Evolutionary conservation across 2,113 vertebrate genomes (phyloP), one percentile per base, ranked within the genome.

Genomic region (Otis tarda): DNA sequence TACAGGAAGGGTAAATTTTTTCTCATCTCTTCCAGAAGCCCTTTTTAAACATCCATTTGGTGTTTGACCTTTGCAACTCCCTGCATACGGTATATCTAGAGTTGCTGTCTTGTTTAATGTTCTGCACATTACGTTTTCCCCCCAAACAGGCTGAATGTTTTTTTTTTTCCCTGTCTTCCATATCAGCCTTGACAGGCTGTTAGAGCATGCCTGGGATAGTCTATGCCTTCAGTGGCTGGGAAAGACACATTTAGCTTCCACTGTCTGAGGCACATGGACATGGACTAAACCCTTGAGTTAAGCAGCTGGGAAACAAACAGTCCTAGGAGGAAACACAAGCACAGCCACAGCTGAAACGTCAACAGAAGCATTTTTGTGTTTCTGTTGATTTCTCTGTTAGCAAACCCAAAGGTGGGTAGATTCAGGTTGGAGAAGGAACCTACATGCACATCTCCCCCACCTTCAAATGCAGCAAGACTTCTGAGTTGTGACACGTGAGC

Each of bases 51-150:
- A 59, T 23, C 35, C 2, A 1, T 37, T 63, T 80, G 24, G 61
- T 94, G 67, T 73, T 77, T 75, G 55, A 83, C 64, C 55, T 88
- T 82, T 88, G 70, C 65, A 64, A n/a, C 43, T 79, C 43, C 35
- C 55, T 75, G 67, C 68, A 50, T 27, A n/a, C 3, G 2, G 41
- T 49, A 4, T 14, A 76, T 28, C 35, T 53, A 59, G 25, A 65
- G 52, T 63, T 55, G 28, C 31, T 74, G 47, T 52, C 68, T 67
- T 49, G 12, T 84, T 90, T 41, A 23, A 15, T 30, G 45, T 57
- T 87, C 53, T 55, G 68, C 43, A 56, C 9, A 2, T 25, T 55
- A 49, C 55, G 57, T 73, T 67, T 68, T 17, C 56, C 41, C 41
- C 56, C 23, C 33, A 68, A 64, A 81, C 7, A 90, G 14, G 43